Conservation (phyloP, 2,113 vertebrate genomes). For the Sorex fumeus region DNA sequence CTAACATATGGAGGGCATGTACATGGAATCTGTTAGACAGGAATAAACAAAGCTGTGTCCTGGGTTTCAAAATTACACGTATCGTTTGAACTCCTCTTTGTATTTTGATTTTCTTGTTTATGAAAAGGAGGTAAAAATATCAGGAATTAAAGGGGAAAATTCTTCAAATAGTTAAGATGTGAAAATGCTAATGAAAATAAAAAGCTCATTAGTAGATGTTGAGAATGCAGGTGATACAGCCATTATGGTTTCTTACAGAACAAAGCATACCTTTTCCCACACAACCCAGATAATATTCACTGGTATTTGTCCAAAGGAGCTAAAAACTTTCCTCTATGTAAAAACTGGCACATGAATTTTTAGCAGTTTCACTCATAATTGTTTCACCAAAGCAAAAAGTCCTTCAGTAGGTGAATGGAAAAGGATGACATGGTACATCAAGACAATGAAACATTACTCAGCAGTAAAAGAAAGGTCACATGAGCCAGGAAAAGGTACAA, state of each 20-base stretch:
- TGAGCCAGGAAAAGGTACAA: background rate
- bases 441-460: background rate
- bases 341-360: background rate
- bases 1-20: too few relatives aligned
- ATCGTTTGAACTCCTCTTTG: background rate
- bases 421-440: background rate
- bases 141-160: slow-evolving; percentile 22
- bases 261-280: background rate
- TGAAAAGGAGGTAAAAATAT: background rate
- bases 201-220: background rate
- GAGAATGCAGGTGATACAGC: background rate
- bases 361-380: background rate
- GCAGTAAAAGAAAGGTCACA: background rate
- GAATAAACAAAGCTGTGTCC: background rate
- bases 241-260: background rate
- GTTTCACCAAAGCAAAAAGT: background rate
- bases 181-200: too few relatives aligned
- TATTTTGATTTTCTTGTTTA: slow-evolving; percentile 20
- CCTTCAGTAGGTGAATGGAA: background rate
- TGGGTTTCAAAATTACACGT: background rate
- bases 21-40: background rate
- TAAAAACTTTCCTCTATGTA: background rate
- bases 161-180: background rate
- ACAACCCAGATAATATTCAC: background rate
- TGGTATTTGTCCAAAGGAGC: background rate